Evolutionary conservation across 2,113 vertebrate genomes (phyloP).

Genomic region (Morone chrysops): DNA sequence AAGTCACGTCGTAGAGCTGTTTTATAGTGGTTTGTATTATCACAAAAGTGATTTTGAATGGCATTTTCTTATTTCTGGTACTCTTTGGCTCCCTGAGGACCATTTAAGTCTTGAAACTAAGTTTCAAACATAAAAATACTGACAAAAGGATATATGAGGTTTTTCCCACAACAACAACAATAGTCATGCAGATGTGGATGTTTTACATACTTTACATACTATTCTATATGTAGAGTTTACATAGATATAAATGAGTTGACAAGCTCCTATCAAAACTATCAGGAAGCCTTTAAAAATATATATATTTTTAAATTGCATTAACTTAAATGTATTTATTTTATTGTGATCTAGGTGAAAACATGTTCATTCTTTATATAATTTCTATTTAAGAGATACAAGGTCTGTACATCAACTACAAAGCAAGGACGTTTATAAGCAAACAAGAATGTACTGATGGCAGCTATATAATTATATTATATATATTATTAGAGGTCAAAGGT

Average conservation of each 20-base stretch:
- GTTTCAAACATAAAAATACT: not conserved
- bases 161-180: not conserved
- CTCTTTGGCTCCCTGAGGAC: not conserved
- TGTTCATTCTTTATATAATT: too few species aligned
- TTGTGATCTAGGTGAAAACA: too few species aligned
- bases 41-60: not conserved
- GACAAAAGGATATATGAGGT: not conserved
- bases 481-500: conserved; percentile 40
- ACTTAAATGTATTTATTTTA: too few species aligned
- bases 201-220: too few species aligned
- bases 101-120: not conserved
- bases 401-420: not conserved
- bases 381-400: not conserved
- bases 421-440: not conserved
- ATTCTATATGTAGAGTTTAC: not conserved
- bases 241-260: not conserved
- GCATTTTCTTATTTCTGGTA: not conserved
- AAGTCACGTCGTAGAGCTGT: not conserved
- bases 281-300: too few species aligned
- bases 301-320: too few species aligned
- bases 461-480: too few species aligned
- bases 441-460: not conserved
- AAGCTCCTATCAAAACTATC: too few species aligned
- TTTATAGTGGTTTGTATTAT: not conserved
- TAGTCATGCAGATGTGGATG: not conserved